Evolutionary conservation across 2,797 vertebrate genomes (phyloP).

Genomic region (Chiroxiphia lanceolata): DNA sequence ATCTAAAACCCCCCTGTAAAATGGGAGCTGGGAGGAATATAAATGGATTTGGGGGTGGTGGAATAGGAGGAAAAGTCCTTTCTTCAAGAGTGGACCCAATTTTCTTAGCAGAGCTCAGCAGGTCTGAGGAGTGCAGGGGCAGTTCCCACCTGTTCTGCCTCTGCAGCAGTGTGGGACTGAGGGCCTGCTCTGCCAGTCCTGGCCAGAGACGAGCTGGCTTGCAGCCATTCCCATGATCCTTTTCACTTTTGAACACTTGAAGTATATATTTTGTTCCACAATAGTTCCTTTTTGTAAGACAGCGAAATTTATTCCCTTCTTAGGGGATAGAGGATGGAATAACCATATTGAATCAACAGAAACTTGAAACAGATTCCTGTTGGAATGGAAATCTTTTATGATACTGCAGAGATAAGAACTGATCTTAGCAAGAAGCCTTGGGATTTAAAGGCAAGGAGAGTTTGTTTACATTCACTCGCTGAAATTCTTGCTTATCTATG

Average conservation of each 20-base stretch:
- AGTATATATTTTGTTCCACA: neutral
- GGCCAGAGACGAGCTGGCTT: neutral
- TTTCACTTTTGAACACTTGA: neutral
- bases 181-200: neutral
- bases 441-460: no score
- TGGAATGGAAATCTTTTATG: no score
- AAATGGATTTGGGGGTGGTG: rapidly evolving
- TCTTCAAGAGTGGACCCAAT: neutral
- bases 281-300: neutral
- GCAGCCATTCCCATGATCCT: neutral
- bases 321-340: neutral
- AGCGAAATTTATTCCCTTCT: neutral
- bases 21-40: neutral
- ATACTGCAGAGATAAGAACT: no score
- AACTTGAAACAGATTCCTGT: neutral
- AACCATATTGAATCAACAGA: neutral
- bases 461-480: no score
- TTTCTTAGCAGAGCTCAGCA: neutral
- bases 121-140: neutral
- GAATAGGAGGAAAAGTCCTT: rapidly evolving
- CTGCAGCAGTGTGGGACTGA: neutral
- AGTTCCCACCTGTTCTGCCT: rapidly evolving
- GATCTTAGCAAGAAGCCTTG: no score
- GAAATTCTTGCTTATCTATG: no score
- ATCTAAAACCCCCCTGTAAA: neutral